Evolutionary conservation across 2,113 vertebrate genomes (phyloP).

Genomic region (Canis aureus): DNA sequence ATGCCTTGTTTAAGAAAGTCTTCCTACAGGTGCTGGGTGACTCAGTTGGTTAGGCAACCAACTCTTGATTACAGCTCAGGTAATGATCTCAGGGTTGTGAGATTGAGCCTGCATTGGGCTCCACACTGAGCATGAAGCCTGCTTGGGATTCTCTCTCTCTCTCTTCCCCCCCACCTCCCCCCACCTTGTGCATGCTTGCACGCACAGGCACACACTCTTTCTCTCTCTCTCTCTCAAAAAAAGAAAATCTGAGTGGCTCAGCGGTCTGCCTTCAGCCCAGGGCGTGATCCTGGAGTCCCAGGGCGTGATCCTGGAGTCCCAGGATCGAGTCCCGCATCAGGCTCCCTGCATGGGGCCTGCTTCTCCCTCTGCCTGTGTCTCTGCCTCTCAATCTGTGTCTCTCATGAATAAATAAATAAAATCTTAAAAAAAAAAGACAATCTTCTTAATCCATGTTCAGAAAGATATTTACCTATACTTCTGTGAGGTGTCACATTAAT

Average conservation of each 20-base stretch:
- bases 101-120: neutral
- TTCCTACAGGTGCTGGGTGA: neutral
- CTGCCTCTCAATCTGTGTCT: too few species aligned
- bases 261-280: too few species aligned
- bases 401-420: too few species aligned
- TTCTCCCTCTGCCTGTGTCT: too few species aligned
- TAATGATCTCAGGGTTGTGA: neutral
- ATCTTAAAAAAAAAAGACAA: neutral
- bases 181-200: neutral
- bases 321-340: too few species aligned
- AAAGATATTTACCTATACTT: neutral
- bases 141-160: neutral
- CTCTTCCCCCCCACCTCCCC: neutral
- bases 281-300: too few species aligned
- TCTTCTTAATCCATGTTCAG: neutral
- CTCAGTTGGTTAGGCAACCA: neutral
- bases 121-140: neutral
- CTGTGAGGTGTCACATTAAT: constrained; percentile 18
- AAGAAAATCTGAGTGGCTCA: neutral
- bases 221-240: neutral
- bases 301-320: too few species aligned
- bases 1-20: constrained; percentile 35
- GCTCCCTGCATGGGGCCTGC: too few species aligned
- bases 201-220: neutral
- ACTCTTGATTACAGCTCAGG: neutral